These are phyloP conservation scores for Hippocampus barbouri DNA, from an alignment of 2,113 vertebrate genomes.

Conservation along the genomic window DNA sequence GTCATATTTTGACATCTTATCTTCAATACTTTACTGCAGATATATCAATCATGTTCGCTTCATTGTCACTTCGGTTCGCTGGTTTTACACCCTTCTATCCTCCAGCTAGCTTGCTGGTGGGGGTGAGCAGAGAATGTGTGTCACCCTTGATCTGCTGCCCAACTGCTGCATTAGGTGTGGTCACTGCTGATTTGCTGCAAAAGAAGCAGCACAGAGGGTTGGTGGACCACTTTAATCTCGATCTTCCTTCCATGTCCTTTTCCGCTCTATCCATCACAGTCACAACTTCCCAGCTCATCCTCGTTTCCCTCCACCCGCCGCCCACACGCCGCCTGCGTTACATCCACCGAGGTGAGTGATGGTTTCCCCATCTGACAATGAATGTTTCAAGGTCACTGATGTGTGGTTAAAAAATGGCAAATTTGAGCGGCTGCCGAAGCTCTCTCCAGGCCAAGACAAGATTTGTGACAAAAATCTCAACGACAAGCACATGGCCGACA, in stretches of 20 bases:
- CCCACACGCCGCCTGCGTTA: constrained; percentile 10
- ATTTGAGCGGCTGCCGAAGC: background rate
- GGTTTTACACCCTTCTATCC: background rate
- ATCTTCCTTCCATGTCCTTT: constrained; percentile 15
- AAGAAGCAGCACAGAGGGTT: constrained; percentile 12
- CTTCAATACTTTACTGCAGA: background rate
- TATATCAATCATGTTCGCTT: constrained; percentile 26
- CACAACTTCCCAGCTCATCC: constrained; percentile 10
- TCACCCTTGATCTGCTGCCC: constrained; percentile 23
- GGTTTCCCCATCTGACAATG: background rate
- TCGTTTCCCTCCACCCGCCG: background rate
- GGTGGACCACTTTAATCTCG: constrained; percentile 13
- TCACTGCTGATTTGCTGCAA: constrained; percentile 29
- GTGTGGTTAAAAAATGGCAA: constrained; percentile 6
- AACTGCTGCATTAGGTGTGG: constrained; percentile 39
- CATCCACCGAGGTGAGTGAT: constrained; percentile 10
- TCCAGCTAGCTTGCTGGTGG: background rate
- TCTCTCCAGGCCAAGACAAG: background rate
- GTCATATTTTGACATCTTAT: constrained; percentile 15
- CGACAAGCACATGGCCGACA: constrained; percentile 3
- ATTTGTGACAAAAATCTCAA: background rate
- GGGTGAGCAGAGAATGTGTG: background rate
- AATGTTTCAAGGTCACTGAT: constrained; percentile 40
- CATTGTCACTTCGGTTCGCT: background rate
- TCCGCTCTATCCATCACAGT: constrained; percentile 13